Base-by-base conservation (phyloP, 2,113 vertebrate genomes). In the Percina caprodes region DNA sequence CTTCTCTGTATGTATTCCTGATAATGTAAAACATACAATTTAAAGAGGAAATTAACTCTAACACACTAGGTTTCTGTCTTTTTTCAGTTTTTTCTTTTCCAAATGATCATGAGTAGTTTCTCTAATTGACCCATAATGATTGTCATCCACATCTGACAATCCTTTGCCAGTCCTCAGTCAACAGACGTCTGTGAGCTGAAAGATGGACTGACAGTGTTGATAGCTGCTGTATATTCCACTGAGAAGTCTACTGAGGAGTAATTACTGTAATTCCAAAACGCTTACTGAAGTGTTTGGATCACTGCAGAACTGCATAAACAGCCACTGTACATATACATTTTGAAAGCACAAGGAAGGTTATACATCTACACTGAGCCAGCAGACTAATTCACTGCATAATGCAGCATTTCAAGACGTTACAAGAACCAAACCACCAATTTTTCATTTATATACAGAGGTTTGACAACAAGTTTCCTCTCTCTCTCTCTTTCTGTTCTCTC, bases 181-280 rank as follows among this genome's bases (percentile, higher is more conserved):
- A 75, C 77, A 69, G 52, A 12, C 67, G 63, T 78, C 56, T 70
- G 18, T 4, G 18, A 61, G 52, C 68, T 82, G 42, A 65, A 59
- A 77, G 85, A 78, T 79, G 62, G 74, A 78, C 63, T 83, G 81
- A 82, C 77, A 33, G 82, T 67, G 70, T 72, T 74, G 67, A 88
- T 62, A 69, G 75, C 72, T 76, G 63, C 59, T 88, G 60, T 79
- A 45, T 89, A 82, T 77, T 85, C 69, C 59, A 79, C 62, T 69
- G 45, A 85, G 67, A 79, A 33, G 71, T 59, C 69, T 62, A 10
- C 77, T 74, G 78, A 79, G 67, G 75, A 71, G 52, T 86, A 86
- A 91, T 90, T 88, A 79, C 78, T 69, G 83, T 88, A 62, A 82
- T 91, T 86, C 76, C 69, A 56, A 74, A 86, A 71, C 6, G 24